Evolutionary conservation across 2,113 vertebrate species (phyloP).

Genomic region (Nothocercus nigrocapillus): DNA sequence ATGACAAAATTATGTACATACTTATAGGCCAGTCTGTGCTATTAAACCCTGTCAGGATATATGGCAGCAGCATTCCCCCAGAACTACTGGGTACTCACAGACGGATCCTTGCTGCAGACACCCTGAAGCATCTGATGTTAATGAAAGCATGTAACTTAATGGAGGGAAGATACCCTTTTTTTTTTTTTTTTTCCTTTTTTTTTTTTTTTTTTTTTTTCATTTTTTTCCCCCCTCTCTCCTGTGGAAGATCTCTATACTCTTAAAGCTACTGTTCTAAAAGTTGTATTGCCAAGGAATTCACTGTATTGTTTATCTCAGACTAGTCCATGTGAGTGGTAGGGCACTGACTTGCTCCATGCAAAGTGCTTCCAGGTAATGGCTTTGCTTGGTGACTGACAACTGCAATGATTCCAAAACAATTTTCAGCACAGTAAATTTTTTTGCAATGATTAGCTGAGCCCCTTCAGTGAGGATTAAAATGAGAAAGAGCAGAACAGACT

Average conservation of each 20-base stretch:
- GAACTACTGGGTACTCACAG: not conserved
- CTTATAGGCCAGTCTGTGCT: not conserved
- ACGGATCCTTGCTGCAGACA: not conserved
- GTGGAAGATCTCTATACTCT: not conserved
- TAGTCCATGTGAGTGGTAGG: not conserved
- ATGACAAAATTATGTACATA: not conserved
- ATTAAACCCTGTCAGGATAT: not conserved
- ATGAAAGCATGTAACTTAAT: not conserved
- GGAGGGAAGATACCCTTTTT: not conserved
- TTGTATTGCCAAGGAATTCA: not conserved
- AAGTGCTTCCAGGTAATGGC: not conserved
- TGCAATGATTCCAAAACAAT: conserved; percentile 10
- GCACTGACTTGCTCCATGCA: not conserved
- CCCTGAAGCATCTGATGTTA: not conserved
- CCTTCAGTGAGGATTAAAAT: not conserved
- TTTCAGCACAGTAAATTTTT: not conserved
- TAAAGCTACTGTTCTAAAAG: no score
- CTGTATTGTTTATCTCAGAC: not conserved
- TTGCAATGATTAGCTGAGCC: conserved; percentile 2
- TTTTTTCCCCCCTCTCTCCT: not conserved
- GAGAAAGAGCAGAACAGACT: not conserved
- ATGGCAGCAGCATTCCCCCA: not conserved
- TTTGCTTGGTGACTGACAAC: conserved; percentile 1
- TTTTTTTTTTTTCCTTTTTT: not conserved
- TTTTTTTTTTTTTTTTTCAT: not conserved